phyloP scores from a whole-genome alignment of 1,140 invertebrate genomes.

The Brachystomella parvula region DNA sequence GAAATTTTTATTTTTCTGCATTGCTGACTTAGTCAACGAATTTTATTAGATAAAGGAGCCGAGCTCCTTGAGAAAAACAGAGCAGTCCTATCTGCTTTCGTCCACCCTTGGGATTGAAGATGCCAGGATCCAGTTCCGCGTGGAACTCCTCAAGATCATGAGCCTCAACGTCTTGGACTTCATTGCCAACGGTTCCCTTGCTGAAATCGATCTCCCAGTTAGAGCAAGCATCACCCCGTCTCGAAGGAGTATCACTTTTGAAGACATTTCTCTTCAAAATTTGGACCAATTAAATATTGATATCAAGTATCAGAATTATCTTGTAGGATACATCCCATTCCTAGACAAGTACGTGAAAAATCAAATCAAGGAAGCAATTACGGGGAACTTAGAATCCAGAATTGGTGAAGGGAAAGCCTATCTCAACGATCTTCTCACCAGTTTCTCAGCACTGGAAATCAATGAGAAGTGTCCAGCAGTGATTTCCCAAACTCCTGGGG shows the following conservation, averaged over 20 bases:
- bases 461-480: background rate
- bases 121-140: background rate
- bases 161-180: background rate
- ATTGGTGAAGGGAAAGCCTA: background rate
- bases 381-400: background rate
- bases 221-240: background rate
- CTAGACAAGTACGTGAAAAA: background rate
- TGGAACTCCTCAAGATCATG: background rate
- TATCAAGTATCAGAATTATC: background rate
- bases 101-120: background rate
- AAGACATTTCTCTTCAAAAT: background rate
- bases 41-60: no score
- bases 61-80: no score
- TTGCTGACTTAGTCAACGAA: no score
- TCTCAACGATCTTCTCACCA: background rate
- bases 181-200: background rate
- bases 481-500: no score
- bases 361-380: background rate
- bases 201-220: constrained; percentile 1
- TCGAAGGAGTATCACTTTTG: background rate
- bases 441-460: background rate
- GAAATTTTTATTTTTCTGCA: no score
- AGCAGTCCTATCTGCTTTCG: no score
- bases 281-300: background rate
- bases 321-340: background rate